Evolutionary conservation across 2,888 invertebrate genomes (phyloP).

Genomic region (Patella pellucida): DNA sequence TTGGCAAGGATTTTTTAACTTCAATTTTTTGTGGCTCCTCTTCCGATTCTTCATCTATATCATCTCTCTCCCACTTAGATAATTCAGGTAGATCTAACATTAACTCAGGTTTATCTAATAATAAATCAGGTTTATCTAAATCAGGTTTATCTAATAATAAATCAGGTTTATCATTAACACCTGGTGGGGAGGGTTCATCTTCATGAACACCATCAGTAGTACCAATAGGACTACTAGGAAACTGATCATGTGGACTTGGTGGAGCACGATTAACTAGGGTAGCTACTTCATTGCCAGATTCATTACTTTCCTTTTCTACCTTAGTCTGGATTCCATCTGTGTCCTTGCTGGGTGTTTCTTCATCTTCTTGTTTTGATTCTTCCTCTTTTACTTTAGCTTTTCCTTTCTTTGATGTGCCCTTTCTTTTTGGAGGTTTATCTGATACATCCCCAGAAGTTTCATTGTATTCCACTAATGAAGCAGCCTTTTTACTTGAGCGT

Average conservation of each 20-base stretch:
- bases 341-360: not conserved
- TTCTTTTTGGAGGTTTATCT: slow-evolving; percentile 27
- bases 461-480: slow-evolving; percentile 19
- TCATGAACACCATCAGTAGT: slow-evolving; percentile 15
- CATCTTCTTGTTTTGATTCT: slow-evolving; percentile 32
- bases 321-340: slow-evolving; percentile 24
- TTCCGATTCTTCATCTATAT: slow-evolving; percentile 61
- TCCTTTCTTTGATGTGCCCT: slow-evolving; percentile 29
- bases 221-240: not conserved
- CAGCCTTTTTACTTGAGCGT: not conserved
- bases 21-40: slow-evolving; percentile 71
- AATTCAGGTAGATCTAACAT: slow-evolving; percentile 77
- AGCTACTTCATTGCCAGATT: not conserved
- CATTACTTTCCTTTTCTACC: slow-evolving; percentile 17
- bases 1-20: slow-evolving; percentile 78
- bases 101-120: slow-evolving; percentile 46
- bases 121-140: slow-evolving; percentile 26
- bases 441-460: slow-evolving; percentile 23
- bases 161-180: slow-evolving; percentile 5
- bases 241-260: slow-evolving; percentile 2
- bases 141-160: slow-evolving; percentile 15
- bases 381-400: slow-evolving; percentile 26
- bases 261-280: not conserved
- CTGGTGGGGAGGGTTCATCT: slow-evolving; percentile 8
- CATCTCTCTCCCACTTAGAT: slow-evolving; percentile 91